These are phyloP conservation scores for Platyrinchus mystaceus DNA, from an alignment of 2,797 vertebrate genomes.

Conservation along the genomic window DNA sequence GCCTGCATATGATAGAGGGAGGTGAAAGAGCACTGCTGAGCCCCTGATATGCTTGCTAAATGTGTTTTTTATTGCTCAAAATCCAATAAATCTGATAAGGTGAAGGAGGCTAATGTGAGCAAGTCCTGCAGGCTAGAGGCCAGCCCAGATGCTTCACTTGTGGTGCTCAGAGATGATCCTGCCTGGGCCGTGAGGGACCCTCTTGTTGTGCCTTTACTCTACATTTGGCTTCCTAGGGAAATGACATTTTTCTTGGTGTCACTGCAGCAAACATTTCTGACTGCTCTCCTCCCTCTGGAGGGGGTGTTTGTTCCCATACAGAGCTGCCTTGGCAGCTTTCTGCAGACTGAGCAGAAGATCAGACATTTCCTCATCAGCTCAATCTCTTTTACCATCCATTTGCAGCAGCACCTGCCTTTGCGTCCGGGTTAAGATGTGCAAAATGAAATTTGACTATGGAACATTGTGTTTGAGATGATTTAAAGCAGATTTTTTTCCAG, in stretches of 20 bases:
- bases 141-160: rapidly evolving
- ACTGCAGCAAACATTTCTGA: not conserved
- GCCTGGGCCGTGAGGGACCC: not conserved
- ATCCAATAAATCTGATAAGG: slow-evolving; percentile 15
- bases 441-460: not conserved
- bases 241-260: not conserved
- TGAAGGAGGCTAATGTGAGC: not conserved
- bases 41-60: slow-evolving; percentile 12
- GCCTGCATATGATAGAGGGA: not conserved
- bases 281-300: not conserved
- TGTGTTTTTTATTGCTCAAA: slow-evolving; percentile 41
- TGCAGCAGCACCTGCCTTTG: not conserved
- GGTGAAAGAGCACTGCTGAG: slow-evolving; percentile 23
- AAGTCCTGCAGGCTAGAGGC: not conserved
- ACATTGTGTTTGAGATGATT: not conserved
- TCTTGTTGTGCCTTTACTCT: not conserved
- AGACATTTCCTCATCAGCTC: not conserved
- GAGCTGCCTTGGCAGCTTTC: not conserved
- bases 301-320: rapidly evolving
- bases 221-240: not conserved
- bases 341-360: not conserved
- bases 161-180: rapidly evolving
- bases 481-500: not conserved
- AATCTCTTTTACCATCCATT: not conserved
- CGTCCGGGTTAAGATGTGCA: not conserved